Evolutionary conservation across 2,797 vertebrate species (phyloP).

Genomic region (Synanceia verrucosa): DNA sequence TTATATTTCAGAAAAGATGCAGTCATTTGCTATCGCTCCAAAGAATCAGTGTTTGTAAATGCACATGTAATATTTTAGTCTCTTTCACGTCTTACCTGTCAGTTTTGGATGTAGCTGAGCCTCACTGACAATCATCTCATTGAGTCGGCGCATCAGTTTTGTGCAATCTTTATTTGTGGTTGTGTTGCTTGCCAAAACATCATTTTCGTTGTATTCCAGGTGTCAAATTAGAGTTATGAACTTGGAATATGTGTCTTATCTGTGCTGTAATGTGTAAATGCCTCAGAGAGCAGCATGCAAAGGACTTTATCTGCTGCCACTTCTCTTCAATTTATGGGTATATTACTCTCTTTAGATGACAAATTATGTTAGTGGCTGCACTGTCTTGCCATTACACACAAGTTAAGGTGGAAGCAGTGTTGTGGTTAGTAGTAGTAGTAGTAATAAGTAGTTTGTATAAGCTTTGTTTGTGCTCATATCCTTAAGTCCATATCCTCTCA

Average conservation of each 20-base stretch:
- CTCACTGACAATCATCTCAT: neutral
- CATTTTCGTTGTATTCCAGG: neutral
- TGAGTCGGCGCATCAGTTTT: neutral
- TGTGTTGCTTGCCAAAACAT: neutral
- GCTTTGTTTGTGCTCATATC: neutral
- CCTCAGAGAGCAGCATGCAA: neutral
- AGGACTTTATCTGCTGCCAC: neutral
- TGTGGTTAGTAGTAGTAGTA: neutral
- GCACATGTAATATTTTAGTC: neutral
- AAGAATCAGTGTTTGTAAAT: neutral
- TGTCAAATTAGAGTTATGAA: neutral
- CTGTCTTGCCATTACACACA: neutral
- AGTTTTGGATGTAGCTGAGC: neutral
- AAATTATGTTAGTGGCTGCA: neutral
- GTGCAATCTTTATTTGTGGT: neutral
- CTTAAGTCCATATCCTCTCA: neutral
- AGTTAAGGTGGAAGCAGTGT: neutral
- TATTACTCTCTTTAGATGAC: neutral
- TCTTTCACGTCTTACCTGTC: neutral
- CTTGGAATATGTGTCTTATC: neutral
- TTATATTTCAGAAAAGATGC: neutral
- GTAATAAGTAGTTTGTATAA: too few species aligned
- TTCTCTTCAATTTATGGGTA: neutral
- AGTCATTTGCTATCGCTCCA: neutral
- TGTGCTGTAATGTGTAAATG: neutral